Percentiles rank a stretch among this genome's conserved stretches.
phyloP scores from a whole-genome alignment of 2,888 invertebrate genomes.

The Clostera curtula region DNA sequence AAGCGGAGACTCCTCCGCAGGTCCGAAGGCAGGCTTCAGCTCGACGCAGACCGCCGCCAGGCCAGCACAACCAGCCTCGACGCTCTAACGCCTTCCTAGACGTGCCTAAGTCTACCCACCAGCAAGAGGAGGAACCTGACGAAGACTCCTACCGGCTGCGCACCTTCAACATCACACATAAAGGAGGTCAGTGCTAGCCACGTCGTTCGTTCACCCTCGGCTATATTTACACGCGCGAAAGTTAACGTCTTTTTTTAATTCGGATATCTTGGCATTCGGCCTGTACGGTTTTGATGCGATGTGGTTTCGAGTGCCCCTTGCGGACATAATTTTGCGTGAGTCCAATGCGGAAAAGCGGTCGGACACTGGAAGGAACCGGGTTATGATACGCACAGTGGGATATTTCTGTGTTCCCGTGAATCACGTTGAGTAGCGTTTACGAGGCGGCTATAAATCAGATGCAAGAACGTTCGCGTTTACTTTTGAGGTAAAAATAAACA shows the following conservation, averaged over 20 bases:
- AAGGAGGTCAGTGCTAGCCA: conserved; percentile 80
- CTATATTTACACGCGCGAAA: conserved; percentile 49
- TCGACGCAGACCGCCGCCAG: conserved; percentile 67
- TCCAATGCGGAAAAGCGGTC: conserved; percentile 22
- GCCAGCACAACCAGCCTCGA: conserved; percentile 66
- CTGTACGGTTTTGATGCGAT: conserved; percentile 25
- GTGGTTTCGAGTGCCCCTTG: conserved; percentile 31
- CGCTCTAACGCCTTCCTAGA: conserved; percentile 83
- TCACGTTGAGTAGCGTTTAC: conserved; percentile 46
- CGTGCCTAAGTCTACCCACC: conserved; percentile 70
- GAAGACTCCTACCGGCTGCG: conserved; percentile 93
- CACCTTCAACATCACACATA: conserved; percentile 93
- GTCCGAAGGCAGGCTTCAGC: conserved; percentile 78
- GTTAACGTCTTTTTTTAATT: conserved; percentile 48
- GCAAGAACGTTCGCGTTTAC: conserved; percentile 43
- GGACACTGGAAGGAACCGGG: conserved; percentile 27
- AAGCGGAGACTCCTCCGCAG: conserved; percentile 80
- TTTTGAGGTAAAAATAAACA: conserved; percentile 56
- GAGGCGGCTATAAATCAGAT: conserved; percentile 52
- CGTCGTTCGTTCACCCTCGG: conserved; percentile 54
- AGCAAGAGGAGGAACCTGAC: conserved; percentile 78
- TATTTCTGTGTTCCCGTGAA: conserved; percentile 45
- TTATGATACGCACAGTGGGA: conserved; percentile 42
- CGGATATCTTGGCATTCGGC: conserved; percentile 56
- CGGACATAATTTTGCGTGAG: conserved; percentile 20